Percentiles rank a stretch among this genome's conserved stretches.
These are phyloP conservation scores for Venturia canescens DNA, from an alignment of 1,140 invertebrate genomes.

Conservation along the genomic window DNA sequence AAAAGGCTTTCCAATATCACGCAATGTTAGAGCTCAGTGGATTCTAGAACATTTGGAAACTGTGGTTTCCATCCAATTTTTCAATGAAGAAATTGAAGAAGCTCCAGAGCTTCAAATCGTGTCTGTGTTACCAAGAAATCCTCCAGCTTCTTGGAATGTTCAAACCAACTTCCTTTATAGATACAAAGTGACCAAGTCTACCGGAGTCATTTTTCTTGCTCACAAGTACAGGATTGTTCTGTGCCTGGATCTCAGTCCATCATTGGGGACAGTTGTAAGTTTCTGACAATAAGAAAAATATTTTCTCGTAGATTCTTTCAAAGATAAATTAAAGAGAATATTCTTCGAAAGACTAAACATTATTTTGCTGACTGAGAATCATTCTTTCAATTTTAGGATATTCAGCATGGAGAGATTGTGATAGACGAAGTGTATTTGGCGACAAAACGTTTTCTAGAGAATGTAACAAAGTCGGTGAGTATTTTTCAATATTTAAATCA, in stretches of 20 bases:
- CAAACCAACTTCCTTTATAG: constrained; percentile 77
- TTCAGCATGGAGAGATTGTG: constrained; percentile 82
- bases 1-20: constrained; percentile 85
- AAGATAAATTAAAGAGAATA: not conserved
- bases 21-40: constrained; percentile 87
- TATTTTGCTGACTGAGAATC: constrained; percentile 27
- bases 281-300: not conserved
- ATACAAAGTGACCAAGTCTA: constrained; percentile 77
- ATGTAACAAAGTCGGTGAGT: constrained; percentile 82
- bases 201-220: constrained; percentile 77
- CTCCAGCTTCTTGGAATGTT: constrained; percentile 74
- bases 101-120: constrained; percentile 80
- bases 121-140: constrained; percentile 80
- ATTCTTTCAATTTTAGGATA: constrained; percentile 75
- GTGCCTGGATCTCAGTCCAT: constrained; percentile 89
- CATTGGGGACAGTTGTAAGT: constrained; percentile 83
- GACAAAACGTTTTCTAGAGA: constrained; percentile 81
- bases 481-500: not conserved
- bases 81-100: constrained; percentile 69
- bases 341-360: constrained; percentile 15
- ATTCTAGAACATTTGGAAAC: constrained; percentile 84
- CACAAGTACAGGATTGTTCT: constrained; percentile 85
- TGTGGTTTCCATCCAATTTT: constrained; percentile 76
- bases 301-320: not conserved
- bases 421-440: constrained; percentile 83